Percentiles rank a stretch among this genome's conserved stretches.
phyloP scores from a whole-genome alignment of 2,113 vertebrate genomes.

The Myodes glareolus region DNA sequence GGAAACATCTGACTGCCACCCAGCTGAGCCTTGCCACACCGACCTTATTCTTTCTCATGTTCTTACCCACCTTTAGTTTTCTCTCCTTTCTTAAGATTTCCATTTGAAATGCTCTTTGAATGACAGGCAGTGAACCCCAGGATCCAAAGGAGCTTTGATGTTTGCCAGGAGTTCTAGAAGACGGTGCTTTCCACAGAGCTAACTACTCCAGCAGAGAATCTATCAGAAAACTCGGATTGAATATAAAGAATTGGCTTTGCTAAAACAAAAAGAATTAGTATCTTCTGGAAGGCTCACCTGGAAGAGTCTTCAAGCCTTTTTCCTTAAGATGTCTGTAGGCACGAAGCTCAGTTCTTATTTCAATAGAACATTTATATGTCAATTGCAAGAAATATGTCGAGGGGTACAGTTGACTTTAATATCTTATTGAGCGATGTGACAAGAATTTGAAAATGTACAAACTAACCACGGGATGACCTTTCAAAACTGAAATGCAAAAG shows the following conservation, averaged over 20 bases:
- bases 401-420: conserved; percentile 58
- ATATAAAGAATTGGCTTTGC: conserved; percentile 61
- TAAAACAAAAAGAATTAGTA: conserved; percentile 50
- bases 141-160: conserved; percentile 39
- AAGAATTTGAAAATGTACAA: conserved; percentile 75
- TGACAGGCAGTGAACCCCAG: not conserved
- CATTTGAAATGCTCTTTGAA: conserved; percentile 51
- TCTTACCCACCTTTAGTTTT: not conserved
- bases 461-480: conserved; percentile 75
- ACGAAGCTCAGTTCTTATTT: conserved; percentile 61
- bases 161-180: not conserved
- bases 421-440: conserved; percentile 72
- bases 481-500: conserved; percentile 76
- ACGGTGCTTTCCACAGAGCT: not conserved
- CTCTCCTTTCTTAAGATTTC: not conserved
- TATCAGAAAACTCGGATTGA: conserved; percentile 17
- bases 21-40: not conserved
- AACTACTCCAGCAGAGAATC: not conserved
- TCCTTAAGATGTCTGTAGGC: conserved; percentile 47
- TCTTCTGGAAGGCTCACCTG: conserved; percentile 27
- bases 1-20: conserved; percentile 32
- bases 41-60: not conserved
- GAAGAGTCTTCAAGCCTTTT: not conserved
- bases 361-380: conserved; percentile 64
- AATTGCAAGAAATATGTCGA: conserved; percentile 60